phyloP scores from a whole-genome alignment of 2,113 vertebrate species.

The Otocyon megalotis region DNA sequence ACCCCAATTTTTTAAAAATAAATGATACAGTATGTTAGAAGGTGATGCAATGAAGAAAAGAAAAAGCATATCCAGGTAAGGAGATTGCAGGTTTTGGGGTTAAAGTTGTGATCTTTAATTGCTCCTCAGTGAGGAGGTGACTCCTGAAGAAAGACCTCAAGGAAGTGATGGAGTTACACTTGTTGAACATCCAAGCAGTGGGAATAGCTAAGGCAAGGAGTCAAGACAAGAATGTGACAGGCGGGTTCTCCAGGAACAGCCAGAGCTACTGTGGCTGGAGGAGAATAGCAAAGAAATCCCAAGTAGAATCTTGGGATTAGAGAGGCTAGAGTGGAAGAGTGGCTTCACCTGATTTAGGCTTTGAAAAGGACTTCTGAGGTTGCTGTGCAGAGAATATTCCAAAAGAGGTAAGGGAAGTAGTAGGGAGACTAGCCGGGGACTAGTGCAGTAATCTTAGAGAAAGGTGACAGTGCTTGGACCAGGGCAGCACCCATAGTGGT shows the following conservation, averaged over 20 bases:
- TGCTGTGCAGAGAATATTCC: neutral
- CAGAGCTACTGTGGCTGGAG: neutral
- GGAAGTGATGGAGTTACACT: neutral
- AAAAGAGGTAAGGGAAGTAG: too few species aligned
- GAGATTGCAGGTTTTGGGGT: neutral
- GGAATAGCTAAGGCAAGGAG: neutral
- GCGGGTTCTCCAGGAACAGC: neutral
- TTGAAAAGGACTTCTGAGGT: neutral
- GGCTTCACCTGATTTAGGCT: accelerated
- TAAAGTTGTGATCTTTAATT: neutral
- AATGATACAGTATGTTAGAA: neutral
- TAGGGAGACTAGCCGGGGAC: neutral
- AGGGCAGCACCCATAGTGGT: neutral
- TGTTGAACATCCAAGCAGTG: neutral
- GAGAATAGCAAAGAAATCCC: neutral
- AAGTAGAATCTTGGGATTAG: neutral
- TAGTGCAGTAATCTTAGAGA: neutral
- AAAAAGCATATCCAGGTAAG: neutral
- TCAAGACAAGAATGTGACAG: neutral
- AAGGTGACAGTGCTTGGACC: neutral
- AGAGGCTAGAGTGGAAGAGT: neutral
- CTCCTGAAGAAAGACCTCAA: neutral
- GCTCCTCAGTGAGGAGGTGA: neutral
- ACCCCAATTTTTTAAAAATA: neutral
- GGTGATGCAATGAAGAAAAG: neutral